Percentiles rank a stretch among this genome's conserved stretches.
Evolutionary conservation across 1,140 invertebrate genomes (phyloP).

Genomic region (Glomeris maerens): DNA sequence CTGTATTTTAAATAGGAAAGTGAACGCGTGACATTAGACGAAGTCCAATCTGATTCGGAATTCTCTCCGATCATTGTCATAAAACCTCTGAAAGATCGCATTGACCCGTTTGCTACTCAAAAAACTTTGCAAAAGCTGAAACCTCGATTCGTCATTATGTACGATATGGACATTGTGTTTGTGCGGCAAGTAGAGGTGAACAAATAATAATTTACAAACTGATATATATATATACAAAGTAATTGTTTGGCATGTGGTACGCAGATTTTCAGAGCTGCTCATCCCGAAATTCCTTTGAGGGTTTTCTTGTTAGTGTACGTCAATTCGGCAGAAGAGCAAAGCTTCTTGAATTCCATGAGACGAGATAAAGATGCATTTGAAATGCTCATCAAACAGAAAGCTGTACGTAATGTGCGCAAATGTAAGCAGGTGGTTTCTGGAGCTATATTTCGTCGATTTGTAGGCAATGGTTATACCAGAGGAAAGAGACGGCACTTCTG

Average conservation of each 20-base stretch:
- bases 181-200: slow-evolving; percentile 73
- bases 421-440: neutral
- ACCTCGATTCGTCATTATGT: slow-evolving; percentile 76
- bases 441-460: slow-evolving; percentile 10
- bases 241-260: slow-evolving; percentile 20
- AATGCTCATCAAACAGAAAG: slow-evolving; percentile 74
- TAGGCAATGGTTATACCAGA: slow-evolving; percentile 81
- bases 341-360: slow-evolving; percentile 74
- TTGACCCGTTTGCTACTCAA: slow-evolving; percentile 4
- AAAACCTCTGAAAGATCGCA: too few relatives aligned
- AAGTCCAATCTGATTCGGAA: too few relatives aligned
- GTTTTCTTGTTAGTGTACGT: slow-evolving; percentile 83
- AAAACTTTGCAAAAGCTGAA: slow-evolving; percentile 41
- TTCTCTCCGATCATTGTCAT: too few relatives aligned
- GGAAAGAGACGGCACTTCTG: slow-evolving; percentile 74
- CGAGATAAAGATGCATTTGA: slow-evolving; percentile 92
- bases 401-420: slow-evolving; percentile 41
- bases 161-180: slow-evolving; percentile 72
- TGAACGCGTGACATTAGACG: too few relatives aligned
- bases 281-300: slow-evolving; percentile 42
- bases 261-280: slow-evolving; percentile 51
- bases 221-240: too few relatives aligned
- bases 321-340: slow-evolving; percentile 87
- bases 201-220: too few relatives aligned
- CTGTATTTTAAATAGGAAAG: too few relatives aligned